A percentile compares a stretch with the other conserved stretches of the same genome.
Conservation (phyloP, 2,113 vertebrate genomes). For the Tiliqua scincoides region DNA sequence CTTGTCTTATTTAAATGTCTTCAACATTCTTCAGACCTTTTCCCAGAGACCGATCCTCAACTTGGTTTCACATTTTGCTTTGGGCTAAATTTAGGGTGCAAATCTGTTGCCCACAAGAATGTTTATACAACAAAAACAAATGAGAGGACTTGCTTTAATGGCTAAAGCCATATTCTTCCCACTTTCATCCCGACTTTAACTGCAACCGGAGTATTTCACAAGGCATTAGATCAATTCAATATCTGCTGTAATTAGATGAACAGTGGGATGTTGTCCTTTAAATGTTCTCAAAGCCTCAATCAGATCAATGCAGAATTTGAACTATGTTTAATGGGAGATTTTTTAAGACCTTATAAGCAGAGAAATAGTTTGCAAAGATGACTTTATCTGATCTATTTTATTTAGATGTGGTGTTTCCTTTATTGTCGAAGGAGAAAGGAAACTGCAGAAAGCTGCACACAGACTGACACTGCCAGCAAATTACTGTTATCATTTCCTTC, state of each 20-base stretch:
- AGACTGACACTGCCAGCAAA: slow-evolving; percentile 51
- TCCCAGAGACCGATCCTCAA: neutral
- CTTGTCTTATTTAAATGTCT: too few relatives aligned
- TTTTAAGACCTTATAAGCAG: neutral
- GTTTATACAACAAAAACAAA: neutral
- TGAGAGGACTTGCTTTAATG: slow-evolving; percentile 1
- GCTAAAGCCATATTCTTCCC: neutral
- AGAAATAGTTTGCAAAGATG: slow-evolving; percentile 20
- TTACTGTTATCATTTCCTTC: slow-evolving; percentile 62
- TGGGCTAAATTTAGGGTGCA: neutral
- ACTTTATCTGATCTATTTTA: neutral
- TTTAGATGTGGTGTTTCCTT: neutral
- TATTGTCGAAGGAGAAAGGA: slow-evolving; percentile 7
- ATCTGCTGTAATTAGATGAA: slow-evolving; percentile 23
- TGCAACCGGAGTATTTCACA: slow-evolving; percentile 17
- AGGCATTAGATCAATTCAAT: neutral
- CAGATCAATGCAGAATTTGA: neutral
- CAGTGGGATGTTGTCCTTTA: neutral
- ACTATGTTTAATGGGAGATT: neutral
- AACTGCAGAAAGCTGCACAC: slow-evolving; percentile 41
- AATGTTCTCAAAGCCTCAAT: neutral
- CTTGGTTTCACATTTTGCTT: neutral
- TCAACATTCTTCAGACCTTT: neutral
- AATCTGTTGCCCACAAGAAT: fast-evolving
- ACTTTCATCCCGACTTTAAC: neutral